Evolutionary conservation across 2,113 vertebrate genomes (phyloP).

Genomic region (Toxotes chatareus): DNA sequence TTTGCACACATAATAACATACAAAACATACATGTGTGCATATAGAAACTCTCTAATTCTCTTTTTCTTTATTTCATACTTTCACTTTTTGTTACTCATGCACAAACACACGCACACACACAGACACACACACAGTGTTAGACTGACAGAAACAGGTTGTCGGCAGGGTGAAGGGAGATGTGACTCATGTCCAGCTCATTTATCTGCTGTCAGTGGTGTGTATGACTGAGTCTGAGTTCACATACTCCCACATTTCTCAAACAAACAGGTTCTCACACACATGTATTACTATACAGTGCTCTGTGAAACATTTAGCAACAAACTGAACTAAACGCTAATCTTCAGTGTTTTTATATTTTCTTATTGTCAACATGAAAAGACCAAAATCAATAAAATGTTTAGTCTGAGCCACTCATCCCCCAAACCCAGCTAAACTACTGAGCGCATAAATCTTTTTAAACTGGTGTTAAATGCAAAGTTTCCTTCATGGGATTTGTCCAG

Average conservation of each 20-base stretch:
- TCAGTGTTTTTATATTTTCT: neutral
- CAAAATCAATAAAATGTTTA: no score
- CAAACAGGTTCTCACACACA: constrained; percentile 17
- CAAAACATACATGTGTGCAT: neutral
- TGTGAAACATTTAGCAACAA: neutral
- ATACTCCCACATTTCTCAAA: constrained; percentile 26
- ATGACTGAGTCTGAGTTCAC: constrained; percentile 54
- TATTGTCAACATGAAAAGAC: neutral
- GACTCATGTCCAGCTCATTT: constrained; percentile 77
- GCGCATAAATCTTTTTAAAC: no score
- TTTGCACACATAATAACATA: neutral
- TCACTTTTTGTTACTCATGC: neutral
- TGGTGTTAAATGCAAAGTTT: no score
- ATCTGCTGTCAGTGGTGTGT: constrained; percentile 61
- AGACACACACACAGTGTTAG: constrained; percentile 44
- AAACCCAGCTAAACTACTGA: no score
- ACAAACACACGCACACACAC: constrained; percentile 36
- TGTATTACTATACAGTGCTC: neutral
- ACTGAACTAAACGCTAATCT: neutral
- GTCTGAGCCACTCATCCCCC: no score
- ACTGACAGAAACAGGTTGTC: constrained; percentile 89
- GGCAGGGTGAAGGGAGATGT: constrained; percentile 70
- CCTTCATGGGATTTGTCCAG: no score
- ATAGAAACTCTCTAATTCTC: neutral
- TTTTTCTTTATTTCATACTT: neutral